Conservation (phyloP, 2,113 vertebrate genomes). For the Barnardius zonarius region DNA sequence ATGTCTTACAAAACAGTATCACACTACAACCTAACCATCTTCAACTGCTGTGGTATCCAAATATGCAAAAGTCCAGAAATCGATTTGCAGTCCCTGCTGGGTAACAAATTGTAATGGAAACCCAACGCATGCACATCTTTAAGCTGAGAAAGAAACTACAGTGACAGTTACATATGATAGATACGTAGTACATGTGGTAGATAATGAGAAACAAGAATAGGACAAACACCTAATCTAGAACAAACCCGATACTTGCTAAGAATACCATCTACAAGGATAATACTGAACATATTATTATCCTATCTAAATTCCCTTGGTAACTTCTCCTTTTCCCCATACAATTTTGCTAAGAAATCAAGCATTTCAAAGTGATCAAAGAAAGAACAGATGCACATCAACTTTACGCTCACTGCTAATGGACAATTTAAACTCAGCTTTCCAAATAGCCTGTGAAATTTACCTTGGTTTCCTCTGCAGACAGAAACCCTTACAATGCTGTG, state of each 20-base stretch:
- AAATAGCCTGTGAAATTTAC: slow-evolving; percentile 67
- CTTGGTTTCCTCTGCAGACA: slow-evolving; percentile 87
- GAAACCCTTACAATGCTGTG: slow-evolving; percentile 95
- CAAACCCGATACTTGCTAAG: neutral
- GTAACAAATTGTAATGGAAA: neutral
- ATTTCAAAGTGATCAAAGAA: neutral
- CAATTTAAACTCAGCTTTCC: neutral
- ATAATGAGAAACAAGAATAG: neutral
- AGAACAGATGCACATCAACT: neutral
- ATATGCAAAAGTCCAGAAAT: neutral
- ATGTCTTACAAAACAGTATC: neutral
- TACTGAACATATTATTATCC: neutral
- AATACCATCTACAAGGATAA: neutral
- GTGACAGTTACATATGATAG: neutral
- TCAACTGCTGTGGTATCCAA: neutral
- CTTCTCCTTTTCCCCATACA: neutral
- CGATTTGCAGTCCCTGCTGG: neutral
- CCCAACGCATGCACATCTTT: neutral
- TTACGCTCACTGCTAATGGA: neutral
- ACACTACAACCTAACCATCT: neutral
- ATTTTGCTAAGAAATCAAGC: neutral
- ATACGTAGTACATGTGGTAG: neutral
- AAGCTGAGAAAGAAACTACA: neutral
- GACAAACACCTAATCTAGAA: neutral
- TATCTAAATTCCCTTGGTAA: neutral